Conservation (phyloP, 2,797 vertebrate species). For the Hipposideros larvatus region DNA sequence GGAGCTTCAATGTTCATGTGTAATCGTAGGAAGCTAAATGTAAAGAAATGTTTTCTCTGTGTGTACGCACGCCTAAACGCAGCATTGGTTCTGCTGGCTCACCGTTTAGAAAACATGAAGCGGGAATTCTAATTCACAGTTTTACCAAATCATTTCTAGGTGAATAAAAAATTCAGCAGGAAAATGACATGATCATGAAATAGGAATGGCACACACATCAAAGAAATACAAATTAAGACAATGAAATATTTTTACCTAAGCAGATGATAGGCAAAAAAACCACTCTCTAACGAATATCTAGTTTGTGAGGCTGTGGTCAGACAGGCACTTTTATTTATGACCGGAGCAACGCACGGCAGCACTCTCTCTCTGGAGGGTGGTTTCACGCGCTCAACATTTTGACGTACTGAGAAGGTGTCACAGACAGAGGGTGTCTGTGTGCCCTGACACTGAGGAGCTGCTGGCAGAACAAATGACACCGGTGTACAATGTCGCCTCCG, state of each 20-base stretch:
- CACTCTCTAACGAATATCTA: background rate
- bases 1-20: background rate
- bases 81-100: no score
- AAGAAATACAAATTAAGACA: background rate
- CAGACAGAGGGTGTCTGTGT: no score
- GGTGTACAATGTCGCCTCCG: no score
- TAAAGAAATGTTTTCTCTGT: background rate
- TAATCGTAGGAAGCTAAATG: background rate
- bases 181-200: background rate
- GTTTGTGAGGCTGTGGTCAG: background rate
- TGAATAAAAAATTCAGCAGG: background rate
- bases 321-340: background rate
- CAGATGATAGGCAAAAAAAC: background rate
- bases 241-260: background rate
- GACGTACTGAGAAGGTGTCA: no score
- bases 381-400: background rate
- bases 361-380: background rate
- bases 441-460: background rate
- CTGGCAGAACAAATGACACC: no score
- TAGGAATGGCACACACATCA: background rate
- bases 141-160: background rate
- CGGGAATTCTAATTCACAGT: no score
- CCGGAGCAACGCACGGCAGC: background rate
- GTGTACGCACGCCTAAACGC: background rate
- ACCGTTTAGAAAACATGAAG: background rate